Base-by-base conservation (phyloP, 1,140 invertebrate species). In the Cecropterus lyciades region DNA sequence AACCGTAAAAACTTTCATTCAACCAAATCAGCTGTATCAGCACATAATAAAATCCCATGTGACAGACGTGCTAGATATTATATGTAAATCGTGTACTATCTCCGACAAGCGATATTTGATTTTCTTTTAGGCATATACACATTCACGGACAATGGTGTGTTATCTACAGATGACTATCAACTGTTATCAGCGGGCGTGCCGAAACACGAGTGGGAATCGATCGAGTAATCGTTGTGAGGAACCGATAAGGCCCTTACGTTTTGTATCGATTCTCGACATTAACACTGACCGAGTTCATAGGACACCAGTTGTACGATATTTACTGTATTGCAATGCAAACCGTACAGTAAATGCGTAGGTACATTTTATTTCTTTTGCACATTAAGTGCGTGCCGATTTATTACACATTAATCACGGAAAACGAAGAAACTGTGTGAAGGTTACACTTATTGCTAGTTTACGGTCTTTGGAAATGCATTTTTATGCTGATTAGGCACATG, bases 101-200 rank as follows among this genome's bases (percentile, higher is more conserved):
- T 87, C 69, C 52, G 20, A 49, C 65, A 49, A 46, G 64, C 45
- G 78, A 85, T 82, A 80, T 74, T 62, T 51, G 37, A 72, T 73
- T 75, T 62, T 60, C 66, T 43, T 76, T 78, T 74, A 65, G 73
- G 73, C 75, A 78, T 73, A 80, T 69, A 51, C 70, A 69, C 62
- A 55, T 62, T 65, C 57, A 67, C 65, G 75, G 73, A 68, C 70
- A 75, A 66, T 73, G 45, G 66, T 60, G 71, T 70, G 75, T 62
- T 90, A 88, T 88, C 85, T 82, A 48, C 49, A 80, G 83, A 87
- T 87, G 65, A 59, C 80, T 85, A 90, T 90, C 87, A 81, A 17
- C 56, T 27, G 56, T 73, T 84, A 86, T 89, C 82, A 75, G 62
- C 52, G 73, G 75, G 74, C 87, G 85, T 88, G 87, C 77, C 72